These are phyloP conservation scores for Leuctra nigra DNA, from an alignment of 2,888 invertebrate species.

Conservation along the genomic window DNA sequence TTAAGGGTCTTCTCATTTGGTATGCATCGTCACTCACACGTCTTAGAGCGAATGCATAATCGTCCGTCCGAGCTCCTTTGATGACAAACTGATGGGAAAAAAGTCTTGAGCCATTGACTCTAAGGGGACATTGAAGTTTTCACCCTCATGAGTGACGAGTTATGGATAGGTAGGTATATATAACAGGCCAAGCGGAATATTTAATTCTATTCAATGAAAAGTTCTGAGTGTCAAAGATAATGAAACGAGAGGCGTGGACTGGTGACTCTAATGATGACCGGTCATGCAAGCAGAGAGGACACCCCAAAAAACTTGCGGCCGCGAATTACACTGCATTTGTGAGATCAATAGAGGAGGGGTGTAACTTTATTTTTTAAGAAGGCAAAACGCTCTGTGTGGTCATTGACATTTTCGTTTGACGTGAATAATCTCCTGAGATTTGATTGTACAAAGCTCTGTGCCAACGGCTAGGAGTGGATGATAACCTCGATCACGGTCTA, in stretches of 20 bases:
- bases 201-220: constrained; percentile 15
- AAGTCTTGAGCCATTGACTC: constrained; percentile 12
- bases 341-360: no score
- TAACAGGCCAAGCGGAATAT: constrained; percentile 13
- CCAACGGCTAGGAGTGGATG: neutral
- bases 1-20: constrained; percentile 19
- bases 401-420: constrained; percentile 13
- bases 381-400: constrained; percentile 5
- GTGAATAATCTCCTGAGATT: constrained; percentile 1
- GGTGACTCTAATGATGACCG: constrained; percentile 19
- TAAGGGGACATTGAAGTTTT: neutral
- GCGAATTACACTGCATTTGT: constrained; percentile 13
- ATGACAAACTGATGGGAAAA: constrained; percentile 20
- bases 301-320: constrained; percentile 16
- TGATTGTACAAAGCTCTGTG: neutral
- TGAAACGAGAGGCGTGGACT: constrained; percentile 18
- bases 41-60: constrained; percentile 21
- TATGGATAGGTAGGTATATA: constrained; percentile 19
- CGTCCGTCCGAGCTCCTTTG: constrained; percentile 18
- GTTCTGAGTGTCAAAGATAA: constrained; percentile 17
- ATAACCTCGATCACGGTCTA: constrained; percentile 13
- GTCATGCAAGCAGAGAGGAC: constrained; percentile 13
- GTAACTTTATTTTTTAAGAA: no score
- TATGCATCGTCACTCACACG: constrained; percentile 25
- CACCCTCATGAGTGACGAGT: constrained; percentile 15